Base-by-base conservation (phyloP, 1,140 invertebrate genomes). In the Parasteatoda tepidariorum region DNA sequence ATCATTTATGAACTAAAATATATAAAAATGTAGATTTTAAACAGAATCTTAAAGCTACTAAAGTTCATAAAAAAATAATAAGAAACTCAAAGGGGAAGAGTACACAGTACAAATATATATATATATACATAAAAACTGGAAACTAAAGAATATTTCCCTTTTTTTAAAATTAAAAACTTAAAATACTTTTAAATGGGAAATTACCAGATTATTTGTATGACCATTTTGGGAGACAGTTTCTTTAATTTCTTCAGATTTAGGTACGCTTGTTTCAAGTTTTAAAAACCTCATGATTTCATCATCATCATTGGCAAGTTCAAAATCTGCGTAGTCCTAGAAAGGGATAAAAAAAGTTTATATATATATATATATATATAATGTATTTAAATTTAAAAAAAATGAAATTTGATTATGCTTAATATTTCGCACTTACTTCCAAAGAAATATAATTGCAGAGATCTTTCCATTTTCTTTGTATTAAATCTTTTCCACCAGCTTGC, bases 401-500 rank as follows among this genome's bases (percentile, higher is more conserved):
- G 24, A 48, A 48, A 18, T 11, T 11, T 11, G 7, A 11, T 18
- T 11, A 48, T 0, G 41, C 41, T n/a, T n/a, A n/a, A n/a, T n/a
- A n/a, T n/a, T n/a, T n/a, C n/a, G n/a, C n/a, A n/a, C n/a, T 34
- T 59, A 84, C 82, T 41, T 98, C 95, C 85, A 98, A 90, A 1
- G 93, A 95, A 15, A 98, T 95, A 88, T 95, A 94, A 86, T 98
- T 96, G 2, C 95, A 95, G 31, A 99, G 91, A 85, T 95, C 95
- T 89, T 97, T 98, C 96, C 98, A 99, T 88, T 97, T 98, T 54
- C 97, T 90, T 87, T 96, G 94, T 86, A 99, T 92, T 62, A 99
- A 90, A 91, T 99, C 98, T 90, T 98, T 98, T 4, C 97, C 97
- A 1, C 98, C 98, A 87, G 97, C 96, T 87, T 98, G 97, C 9